Evolutionary conservation across 1,140 invertebrate species (phyloP), one percentile per base, ranked within the genome.

Genomic region (Dendroctonus ponderosae): DNA sequence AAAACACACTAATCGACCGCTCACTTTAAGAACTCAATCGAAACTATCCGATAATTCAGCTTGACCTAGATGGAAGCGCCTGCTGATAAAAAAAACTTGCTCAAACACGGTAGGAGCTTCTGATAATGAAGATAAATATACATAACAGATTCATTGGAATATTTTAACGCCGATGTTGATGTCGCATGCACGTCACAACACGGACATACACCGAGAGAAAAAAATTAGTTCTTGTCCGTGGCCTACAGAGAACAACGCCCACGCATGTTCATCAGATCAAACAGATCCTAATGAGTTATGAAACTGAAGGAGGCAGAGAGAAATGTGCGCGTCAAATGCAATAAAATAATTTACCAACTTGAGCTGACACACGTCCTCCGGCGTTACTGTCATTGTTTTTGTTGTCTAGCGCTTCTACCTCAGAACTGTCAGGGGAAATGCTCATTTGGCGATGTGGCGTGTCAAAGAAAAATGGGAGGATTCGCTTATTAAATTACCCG

Each of bases 101-200:
- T 59, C 40, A 59, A 59, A 44, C 43, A 59, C 11, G 53, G 6
- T 59, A 40, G 53, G 7, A 26, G 40, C 15, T 59, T 26, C 57
- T 59, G 57, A 59, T 59, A 59, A 59, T 44, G 37, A 59, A 59
- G 57, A 44, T 37, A 59, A 59, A 59, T 44, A 59, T 59, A 46
- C 44, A 46, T 46, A 46, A 46, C 44, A 46, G 44, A 46, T 46
- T 46, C 44, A 11, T 12, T 12, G 44, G 44, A 46, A 46, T 46
- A 14, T 46, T 46, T 11, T 46, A 11, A 46, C 9, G 9, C 44
- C 9, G 44, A 1, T 46, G 44, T 46, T 9, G 44, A 26, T 26
- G 26, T 26, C 26, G 26, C 26, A 26, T 26, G 26, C 26, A 26
- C 26, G 26, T 26, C 26, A 26, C 26, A 26, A 26, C 26, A 26